Evolutionary conservation across 2,797 vertebrate species (phyloP).

Genomic region (Sebastes itinus): DNA sequence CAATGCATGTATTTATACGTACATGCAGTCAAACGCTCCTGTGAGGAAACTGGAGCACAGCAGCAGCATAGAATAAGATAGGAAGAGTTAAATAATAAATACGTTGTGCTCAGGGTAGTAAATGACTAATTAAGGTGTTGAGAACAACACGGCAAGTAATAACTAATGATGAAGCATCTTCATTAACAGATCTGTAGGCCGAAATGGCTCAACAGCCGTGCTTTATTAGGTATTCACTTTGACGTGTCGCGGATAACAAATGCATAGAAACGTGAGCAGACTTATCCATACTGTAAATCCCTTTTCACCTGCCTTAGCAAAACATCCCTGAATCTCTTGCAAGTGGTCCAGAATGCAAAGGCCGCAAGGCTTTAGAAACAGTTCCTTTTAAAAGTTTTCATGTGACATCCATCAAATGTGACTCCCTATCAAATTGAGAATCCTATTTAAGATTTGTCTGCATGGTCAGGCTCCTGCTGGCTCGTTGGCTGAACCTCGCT

Average conservation of each 20-base stretch:
- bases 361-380: not conserved
- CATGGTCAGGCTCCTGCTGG: not conserved
- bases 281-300: not conserved
- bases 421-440: not conserved
- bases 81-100: not conserved
- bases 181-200: not conserved
- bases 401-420: not conserved
- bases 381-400: not conserved
- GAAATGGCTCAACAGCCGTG: not conserved
- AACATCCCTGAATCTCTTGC: not conserved
- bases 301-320: not conserved
- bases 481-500: not conserved
- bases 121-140: not conserved
- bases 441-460: not conserved
- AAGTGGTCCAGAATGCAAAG: not conserved
- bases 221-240: not conserved
- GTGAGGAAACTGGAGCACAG: not conserved
- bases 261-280: not conserved
- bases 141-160: not conserved
- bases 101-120: not conserved
- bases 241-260: not conserved
- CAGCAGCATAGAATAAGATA: not conserved
- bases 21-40: not conserved
- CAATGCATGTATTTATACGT: not conserved
- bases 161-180: not conserved